phyloP scores from a whole-genome alignment of 2,797 vertebrate genomes.

The Holocentrus rufus region DNA sequence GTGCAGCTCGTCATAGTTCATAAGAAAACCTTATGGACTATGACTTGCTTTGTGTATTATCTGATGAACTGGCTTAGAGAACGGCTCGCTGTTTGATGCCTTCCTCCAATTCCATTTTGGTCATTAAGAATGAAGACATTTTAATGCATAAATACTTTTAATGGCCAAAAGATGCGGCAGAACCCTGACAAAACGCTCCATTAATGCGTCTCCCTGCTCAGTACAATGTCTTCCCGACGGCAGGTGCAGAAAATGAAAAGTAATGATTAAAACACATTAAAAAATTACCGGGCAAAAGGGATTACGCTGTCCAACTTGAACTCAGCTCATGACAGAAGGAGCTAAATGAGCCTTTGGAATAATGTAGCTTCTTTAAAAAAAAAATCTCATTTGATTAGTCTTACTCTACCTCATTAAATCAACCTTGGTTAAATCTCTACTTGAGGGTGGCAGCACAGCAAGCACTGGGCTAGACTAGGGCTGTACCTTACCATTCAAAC shows the following conservation, averaged over 20 bases:
- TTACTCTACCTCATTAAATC: constrained; percentile 3
- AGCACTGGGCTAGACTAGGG: background rate
- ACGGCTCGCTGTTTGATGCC: background rate
- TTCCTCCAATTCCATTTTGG: constrained; percentile 4
- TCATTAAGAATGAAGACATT: constrained; percentile 13
- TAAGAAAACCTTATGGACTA: constrained; percentile 9
- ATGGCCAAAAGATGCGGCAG: constrained; percentile 42
- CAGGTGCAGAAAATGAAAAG: constrained; percentile 36
- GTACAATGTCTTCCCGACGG: constrained; percentile 33
- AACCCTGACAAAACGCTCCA: constrained; percentile 20
- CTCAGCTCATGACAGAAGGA: background rate
- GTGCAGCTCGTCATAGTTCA: background rate
- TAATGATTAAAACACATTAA: constrained; percentile 44
- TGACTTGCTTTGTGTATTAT: constrained; percentile 4
- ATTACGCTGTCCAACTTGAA: constrained; percentile 24
- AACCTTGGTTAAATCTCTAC: constrained; percentile 11
- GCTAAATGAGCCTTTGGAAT: constrained; percentile 26
- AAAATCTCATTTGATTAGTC: background rate
- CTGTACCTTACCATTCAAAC: constrained; percentile 7
- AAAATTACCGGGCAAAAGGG: constrained; percentile 24
- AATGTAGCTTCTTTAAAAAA: constrained; percentile 12
- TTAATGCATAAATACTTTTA: constrained; percentile 41
- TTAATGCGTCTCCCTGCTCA: constrained; percentile 32
- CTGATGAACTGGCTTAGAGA: constrained; percentile 2
- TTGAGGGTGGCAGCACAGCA: background rate